Evolutionary conservation across 2,797 vertebrate genomes (phyloP).

Genomic region (Halcyon leucocephala): DNA sequence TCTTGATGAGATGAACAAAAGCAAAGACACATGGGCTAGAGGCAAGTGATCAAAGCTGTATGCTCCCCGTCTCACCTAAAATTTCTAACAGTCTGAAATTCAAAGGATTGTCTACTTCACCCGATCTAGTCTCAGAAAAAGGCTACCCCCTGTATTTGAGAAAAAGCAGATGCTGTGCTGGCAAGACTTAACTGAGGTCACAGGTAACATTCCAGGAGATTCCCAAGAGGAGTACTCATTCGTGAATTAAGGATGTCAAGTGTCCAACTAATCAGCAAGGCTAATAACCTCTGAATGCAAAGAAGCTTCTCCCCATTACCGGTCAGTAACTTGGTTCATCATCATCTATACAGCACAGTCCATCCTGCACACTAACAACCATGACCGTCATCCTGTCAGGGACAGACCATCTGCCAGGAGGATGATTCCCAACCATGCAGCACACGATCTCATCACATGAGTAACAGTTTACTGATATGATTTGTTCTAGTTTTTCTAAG

Average conservation of each 20-base stretch:
- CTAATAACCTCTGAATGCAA: background rate
- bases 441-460: background rate
- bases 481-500: no score
- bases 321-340: background rate
- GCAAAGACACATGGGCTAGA: background rate
- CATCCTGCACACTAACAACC: background rate
- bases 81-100: background rate
- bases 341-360: background rate
- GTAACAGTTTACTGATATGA: no score
- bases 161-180: background rate
- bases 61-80: background rate
- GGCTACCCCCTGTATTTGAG: background rate
- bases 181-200: background rate
- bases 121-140: background rate
- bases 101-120: background rate
- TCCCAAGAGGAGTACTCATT: background rate
- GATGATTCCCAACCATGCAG: background rate
- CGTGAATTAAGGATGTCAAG: background rate
- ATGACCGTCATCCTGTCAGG: background rate
- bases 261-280: background rate
- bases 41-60: background rate
- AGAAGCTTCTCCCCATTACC: background rate
- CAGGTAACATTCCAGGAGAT: background rate
- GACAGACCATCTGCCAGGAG: background rate
- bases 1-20: background rate